Evolutionary conservation across 2,888 invertebrate species (phyloP), one percentile per base, ranked within the genome.

Genomic region (Sphinx pinastri): DNA sequence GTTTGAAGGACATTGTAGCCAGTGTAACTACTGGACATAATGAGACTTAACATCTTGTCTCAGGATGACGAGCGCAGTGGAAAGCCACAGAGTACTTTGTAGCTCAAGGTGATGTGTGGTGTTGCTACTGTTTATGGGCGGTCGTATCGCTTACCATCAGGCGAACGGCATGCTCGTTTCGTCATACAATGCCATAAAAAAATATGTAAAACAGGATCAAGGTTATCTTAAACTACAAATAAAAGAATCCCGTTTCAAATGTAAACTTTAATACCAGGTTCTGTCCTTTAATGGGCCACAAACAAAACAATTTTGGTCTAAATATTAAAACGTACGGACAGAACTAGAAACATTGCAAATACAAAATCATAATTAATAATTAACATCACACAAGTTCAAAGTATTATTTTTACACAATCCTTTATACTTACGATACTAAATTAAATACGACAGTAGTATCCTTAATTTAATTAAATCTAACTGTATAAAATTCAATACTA

Each of bases 401-500:
- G 51, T 68, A 60, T 54, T 68, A 69, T 73, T 70, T 71, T 25
- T 68, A 69, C 63, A 72, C 72, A 75, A 58, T 68, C 68, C 73
- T 71, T 74, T 71, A 71, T 57, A 67, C 57, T 45, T 70, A 73
- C n/a, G 31, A 72, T 52, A 47, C 7, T 19, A 57, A 47, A 25
- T 38, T 13, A 69, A 69, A 63, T 52, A 54, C 8, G 45, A 45
- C 70, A 73, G 75, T 73, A 73, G 75, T 73, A 74, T 69, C 68
- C 60, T 69, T 69, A 67, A 73, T 49, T 77, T 16, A 49, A 45
- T 67, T 70, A 70, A 76, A 73, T 66, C 71, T 77, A 79, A 67
- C 78, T 85, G 86, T 89, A 90, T 88, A 89, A 88, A 88, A 88
- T 87, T 85, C 82, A 88, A 89, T 89, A 88, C 59, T 70, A 70